A percentile compares a stretch with the other conserved stretches of the same genome.
phyloP scores from a whole-genome alignment of 2,888 invertebrate genomes.

The Eustalomyia histrio region DNA sequence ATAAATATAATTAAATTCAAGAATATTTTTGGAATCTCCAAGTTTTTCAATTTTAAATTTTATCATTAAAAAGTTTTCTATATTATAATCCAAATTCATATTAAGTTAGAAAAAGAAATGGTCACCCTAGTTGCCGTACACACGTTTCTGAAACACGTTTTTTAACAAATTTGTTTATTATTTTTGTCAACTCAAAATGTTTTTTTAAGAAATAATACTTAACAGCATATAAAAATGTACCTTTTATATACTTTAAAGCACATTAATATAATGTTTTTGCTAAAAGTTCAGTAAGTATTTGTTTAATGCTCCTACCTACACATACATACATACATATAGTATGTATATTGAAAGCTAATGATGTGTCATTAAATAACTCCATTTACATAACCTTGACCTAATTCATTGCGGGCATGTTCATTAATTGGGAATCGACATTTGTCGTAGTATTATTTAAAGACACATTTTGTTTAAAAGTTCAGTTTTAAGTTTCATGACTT shows the following conservation, averaged over 20 bases:
- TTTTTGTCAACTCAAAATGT: neutral
- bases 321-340: no score
- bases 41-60: no score
- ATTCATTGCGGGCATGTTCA: constrained; percentile 2
- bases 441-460: neutral
- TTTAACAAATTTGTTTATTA: neutral
- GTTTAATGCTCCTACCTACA: no score
- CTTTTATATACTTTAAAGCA: no score
- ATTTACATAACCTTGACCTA: constrained; percentile 13
- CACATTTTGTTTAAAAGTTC: constrained; percentile 4
- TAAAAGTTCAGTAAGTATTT: neutral
- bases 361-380: neutral
- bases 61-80: no score
- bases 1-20: no score
- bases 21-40: no score
- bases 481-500: neutral
- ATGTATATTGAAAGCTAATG: no score
- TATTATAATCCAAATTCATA: no score
- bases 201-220: neutral
- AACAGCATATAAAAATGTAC: neutral
- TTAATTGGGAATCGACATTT: constrained; percentile 4
- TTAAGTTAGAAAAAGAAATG: no score
- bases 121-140: neutral
- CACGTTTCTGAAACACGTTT: no score
- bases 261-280: no score